Percentiles rank a stretch among this genome's conserved stretches.
Conservation (phyloP, 2,797 vertebrate species). For the Leptatherina wallacei region DNA sequence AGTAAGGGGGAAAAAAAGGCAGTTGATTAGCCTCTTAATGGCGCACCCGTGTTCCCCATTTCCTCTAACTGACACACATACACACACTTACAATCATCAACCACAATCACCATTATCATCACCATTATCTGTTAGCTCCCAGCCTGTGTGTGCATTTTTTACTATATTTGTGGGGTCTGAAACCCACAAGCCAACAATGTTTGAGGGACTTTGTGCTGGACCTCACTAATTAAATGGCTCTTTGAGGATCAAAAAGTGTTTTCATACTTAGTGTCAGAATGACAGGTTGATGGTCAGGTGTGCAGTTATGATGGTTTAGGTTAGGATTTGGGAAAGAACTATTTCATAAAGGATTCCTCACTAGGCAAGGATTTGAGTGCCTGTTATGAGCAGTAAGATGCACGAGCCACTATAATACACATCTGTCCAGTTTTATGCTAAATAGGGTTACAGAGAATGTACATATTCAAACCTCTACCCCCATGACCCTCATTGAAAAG, state of each 20-base stretch:
- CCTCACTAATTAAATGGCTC: background rate
- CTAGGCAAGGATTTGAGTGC: background rate
- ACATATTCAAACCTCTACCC: background rate
- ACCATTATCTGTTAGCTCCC: slow-evolving; percentile 14
- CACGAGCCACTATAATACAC: slow-evolving; percentile 2
- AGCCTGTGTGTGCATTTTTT: background rate
- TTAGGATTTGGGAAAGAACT: background rate
- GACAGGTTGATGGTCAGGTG: background rate
- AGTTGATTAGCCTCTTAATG: slow-evolving; percentile 68
- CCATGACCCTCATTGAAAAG: background rate
- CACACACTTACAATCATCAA: slow-evolving; percentile 19
- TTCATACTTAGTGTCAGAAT: background rate
- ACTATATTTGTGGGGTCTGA: background rate
- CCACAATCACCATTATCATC: slow-evolving; percentile 44
- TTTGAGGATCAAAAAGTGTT: background rate
- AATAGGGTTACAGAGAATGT: background rate
- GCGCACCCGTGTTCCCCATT: slow-evolving; percentile 35
- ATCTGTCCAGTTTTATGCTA: background rate
- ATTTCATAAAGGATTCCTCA: background rate
- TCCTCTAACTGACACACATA: slow-evolving; percentile 24
- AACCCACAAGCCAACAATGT: background rate
- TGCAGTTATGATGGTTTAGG: background rate
- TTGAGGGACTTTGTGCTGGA: background rate
- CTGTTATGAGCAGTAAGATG: slow-evolving; percentile 4
- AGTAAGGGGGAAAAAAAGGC: slow-evolving; percentile 51